These are phyloP conservation scores for Ophraella communa DNA, from an alignment of 2,888 invertebrate species.

Conservation along the genomic window DNA sequence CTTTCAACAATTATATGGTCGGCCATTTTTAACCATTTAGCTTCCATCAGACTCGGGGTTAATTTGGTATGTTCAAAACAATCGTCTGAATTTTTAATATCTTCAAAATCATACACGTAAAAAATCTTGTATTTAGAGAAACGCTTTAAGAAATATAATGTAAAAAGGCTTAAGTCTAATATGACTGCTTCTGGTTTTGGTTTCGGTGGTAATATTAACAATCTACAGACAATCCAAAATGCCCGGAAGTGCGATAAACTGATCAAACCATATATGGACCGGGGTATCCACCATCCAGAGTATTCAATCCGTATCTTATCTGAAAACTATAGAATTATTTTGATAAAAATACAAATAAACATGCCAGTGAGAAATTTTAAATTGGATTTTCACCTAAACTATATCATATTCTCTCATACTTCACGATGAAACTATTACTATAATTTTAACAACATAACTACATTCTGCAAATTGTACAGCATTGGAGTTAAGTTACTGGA, in stretches of 20 bases:
- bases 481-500: no score
- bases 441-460: no score
- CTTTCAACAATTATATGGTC: slow-evolving; percentile 53
- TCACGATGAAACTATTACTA: no score
- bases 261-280: slow-evolving; percentile 42
- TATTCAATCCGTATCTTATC: slow-evolving; percentile 46
- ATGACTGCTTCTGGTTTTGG: slow-evolving; percentile 50
- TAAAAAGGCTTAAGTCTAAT: slow-evolving; percentile 49
- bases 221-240: slow-evolving; percentile 48
- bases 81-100: slow-evolving; percentile 40
- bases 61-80: slow-evolving; percentile 47
- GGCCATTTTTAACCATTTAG: slow-evolving; percentile 51
- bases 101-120: slow-evolving; percentile 48
- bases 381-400: no score
- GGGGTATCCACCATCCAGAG: slow-evolving; percentile 53
- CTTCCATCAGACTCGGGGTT: slow-evolving; percentile 47
- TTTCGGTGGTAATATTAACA: slow-evolving; percentile 48
- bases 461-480: no score
- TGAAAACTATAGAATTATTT: slow-evolving; percentile 34
- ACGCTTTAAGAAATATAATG: slow-evolving; percentile 48
- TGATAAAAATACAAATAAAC: not conserved
- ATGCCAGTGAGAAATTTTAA: no score
- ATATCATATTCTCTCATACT: no score
- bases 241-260: slow-evolving; percentile 43
- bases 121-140: slow-evolving; percentile 49